These are phyloP conservation scores for Nomada lathburiana DNA, from an alignment of 2,888 invertebrate genomes.

Conservation along the genomic window DNA sequence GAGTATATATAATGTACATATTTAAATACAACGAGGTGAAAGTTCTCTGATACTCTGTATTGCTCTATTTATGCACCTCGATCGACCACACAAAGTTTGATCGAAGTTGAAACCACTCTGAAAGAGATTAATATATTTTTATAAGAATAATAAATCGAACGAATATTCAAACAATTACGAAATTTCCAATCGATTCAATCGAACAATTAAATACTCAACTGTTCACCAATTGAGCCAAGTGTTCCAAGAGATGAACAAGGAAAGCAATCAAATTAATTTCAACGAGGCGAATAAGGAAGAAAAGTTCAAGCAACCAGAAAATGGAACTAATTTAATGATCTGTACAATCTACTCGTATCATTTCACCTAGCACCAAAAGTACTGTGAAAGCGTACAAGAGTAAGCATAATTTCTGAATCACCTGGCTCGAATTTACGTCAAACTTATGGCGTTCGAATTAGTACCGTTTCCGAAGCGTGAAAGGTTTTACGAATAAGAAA, in stretches of 20 bases:
- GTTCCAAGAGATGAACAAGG: not conserved
- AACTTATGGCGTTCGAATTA: slow-evolving; percentile 4
- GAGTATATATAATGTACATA: too few species aligned
- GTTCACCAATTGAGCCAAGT: too few species aligned
- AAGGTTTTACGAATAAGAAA: not conserved
- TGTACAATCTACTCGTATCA: not conserved
- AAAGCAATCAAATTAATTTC: not conserved
- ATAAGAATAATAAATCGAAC: not conserved
- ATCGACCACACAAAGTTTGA: too few species aligned
- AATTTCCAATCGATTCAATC: not conserved
- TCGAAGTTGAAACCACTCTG: not conserved
- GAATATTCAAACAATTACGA: not conserved
- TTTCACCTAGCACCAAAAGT: too few species aligned
- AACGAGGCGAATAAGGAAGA: not conserved
- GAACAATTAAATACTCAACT: not conserved
- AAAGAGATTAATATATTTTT: not conserved
- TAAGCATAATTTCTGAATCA: slow-evolving; percentile 2
- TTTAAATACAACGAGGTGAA: not conserved
- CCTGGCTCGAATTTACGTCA: too few species aligned
- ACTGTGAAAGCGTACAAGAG: not conserved
- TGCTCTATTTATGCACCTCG: not conserved
- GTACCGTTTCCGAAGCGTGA: not conserved
- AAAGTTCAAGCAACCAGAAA: not conserved
- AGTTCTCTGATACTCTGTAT: not conserved
- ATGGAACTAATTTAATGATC: slow-evolving; percentile 1